Evolutionary conservation across 1,140 invertebrate genomes (phyloP).

Genomic region (Neoseiulus cucumeris): DNA sequence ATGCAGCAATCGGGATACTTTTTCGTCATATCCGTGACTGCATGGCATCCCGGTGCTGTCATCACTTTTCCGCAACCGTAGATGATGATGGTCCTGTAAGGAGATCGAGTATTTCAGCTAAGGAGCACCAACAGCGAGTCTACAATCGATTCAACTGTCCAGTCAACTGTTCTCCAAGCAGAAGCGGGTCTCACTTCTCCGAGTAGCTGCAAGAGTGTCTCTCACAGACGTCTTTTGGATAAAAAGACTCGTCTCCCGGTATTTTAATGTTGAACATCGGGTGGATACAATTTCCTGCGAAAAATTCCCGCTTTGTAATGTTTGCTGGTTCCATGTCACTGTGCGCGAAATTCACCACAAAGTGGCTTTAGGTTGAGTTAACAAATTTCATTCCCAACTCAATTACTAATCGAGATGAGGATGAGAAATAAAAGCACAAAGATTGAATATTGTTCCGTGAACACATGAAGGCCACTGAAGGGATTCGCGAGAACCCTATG

Average conservation of each 20-base stretch:
- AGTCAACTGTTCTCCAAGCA: not conserved
- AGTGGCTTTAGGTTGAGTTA: not conserved
- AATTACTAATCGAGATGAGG: not conserved
- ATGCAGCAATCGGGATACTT: not conserved
- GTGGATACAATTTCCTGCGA: slow-evolving; percentile 5
- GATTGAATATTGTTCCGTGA: not conserved
- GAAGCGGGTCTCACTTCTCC: not conserved
- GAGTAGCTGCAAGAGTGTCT: not conserved
- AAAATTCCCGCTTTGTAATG: not conserved
- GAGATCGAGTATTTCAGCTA: not conserved
- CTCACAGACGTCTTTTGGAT: not conserved
- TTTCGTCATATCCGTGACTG: not conserved
- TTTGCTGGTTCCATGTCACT: not conserved
- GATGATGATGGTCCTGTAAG: not conserved
- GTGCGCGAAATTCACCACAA: not conserved
- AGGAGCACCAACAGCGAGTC: not conserved
- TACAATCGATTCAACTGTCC: not conserved
- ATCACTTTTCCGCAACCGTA: slow-evolving; percentile 2
- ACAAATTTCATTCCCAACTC: not conserved
- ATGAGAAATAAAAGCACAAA: not conserved
- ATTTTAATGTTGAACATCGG: not conserved
- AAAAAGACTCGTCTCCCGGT: not conserved
- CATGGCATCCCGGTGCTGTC: not conserved
- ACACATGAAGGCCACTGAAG: not conserved
- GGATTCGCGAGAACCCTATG: not conserved